Percentiles rank a stretch among this genome's conserved stretches.
Evolutionary conservation across 64 coral and sea anemone genomes (phyloP).

Genomic region (Pocillopora verrucosa): DNA sequence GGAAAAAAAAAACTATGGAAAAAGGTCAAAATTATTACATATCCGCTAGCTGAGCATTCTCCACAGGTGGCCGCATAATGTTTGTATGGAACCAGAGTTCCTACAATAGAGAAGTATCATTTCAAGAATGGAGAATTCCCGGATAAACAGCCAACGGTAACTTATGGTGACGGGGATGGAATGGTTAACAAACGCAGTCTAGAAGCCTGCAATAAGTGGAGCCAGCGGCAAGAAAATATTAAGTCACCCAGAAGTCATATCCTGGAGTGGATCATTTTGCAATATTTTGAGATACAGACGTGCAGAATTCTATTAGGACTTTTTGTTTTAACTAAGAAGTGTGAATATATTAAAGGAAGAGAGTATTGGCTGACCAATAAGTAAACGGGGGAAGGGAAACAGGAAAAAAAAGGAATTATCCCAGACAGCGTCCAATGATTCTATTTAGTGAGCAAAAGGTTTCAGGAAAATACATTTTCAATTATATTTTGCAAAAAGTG

Average conservation of each 20-base stretch:
- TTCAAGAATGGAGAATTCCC: conserved; percentile 62
- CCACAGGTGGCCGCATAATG: conserved; percentile 76
- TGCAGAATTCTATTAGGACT: conserved; percentile 42
- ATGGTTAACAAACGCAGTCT: conserved; percentile 73
- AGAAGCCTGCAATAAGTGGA: conserved; percentile 63
- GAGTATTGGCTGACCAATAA: too few species aligned
- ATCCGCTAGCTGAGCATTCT: conserved; percentile 53
- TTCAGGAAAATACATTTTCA: too few species aligned
- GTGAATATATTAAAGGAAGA: too few species aligned
- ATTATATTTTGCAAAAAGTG: too few species aligned
- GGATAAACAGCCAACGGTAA: conserved; percentile 43
- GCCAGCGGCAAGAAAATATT: conserved; percentile 11
- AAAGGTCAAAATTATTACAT: conserved; percentile 37
- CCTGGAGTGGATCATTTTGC: conserved; percentile 53
- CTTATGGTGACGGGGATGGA: conserved; percentile 74
- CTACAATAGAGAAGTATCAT: conserved; percentile 46
- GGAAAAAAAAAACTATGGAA: conserved; percentile 29
- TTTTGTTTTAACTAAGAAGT: background rate
- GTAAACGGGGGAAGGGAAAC: too few species aligned
- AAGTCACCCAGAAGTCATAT: conserved; percentile 48
- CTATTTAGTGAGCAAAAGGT: too few species aligned
- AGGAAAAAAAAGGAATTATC: too few species aligned
- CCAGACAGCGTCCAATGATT: too few species aligned
- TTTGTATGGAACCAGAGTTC: conserved; percentile 54
- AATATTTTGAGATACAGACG: conserved; percentile 37